These are phyloP conservation scores for Zootermopsis nevadensis DNA, from an alignment of 2,888 invertebrate genomes.

Conservation along the genomic window DNA sequence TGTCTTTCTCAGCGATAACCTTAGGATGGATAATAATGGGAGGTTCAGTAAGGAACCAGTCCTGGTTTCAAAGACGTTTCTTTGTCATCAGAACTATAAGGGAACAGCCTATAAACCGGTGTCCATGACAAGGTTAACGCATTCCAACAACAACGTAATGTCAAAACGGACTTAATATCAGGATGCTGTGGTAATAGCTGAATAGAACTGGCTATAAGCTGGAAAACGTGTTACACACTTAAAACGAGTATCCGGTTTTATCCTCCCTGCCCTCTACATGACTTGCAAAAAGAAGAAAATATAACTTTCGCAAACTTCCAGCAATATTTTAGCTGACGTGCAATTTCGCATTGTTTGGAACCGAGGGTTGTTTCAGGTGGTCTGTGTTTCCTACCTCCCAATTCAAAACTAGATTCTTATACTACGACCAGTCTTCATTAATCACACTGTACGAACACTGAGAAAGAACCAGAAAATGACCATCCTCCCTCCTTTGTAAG, in stretches of 20 bases:
- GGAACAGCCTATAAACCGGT: slow-evolving; percentile 10
- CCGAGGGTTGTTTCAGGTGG: neutral
- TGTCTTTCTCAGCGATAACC: neutral
- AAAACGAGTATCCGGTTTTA: slow-evolving; percentile 10
- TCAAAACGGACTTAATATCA: neutral
- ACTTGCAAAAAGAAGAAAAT: neutral
- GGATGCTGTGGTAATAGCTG: neutral
- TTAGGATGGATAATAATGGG: neutral
- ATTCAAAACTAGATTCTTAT: neutral
- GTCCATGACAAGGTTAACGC: neutral
- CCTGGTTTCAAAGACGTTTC: neutral
- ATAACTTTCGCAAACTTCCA: neutral
- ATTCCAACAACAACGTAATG: slow-evolving; percentile 10
- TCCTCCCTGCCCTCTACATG: neutral
- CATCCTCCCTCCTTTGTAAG: no score
- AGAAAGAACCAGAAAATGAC: neutral
- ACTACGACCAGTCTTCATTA: neutral
- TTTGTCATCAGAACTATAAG: neutral
- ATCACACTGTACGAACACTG: neutral
- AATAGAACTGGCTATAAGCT: neutral
- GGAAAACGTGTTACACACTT: neutral
- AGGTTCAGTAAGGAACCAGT: slow-evolving; percentile 4
- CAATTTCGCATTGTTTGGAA: neutral
- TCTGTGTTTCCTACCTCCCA: neutral
- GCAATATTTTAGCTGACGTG: neutral